Conservation (phyloP, 2,113 vertebrate species). For the Diphyllodes magnificus region DNA sequence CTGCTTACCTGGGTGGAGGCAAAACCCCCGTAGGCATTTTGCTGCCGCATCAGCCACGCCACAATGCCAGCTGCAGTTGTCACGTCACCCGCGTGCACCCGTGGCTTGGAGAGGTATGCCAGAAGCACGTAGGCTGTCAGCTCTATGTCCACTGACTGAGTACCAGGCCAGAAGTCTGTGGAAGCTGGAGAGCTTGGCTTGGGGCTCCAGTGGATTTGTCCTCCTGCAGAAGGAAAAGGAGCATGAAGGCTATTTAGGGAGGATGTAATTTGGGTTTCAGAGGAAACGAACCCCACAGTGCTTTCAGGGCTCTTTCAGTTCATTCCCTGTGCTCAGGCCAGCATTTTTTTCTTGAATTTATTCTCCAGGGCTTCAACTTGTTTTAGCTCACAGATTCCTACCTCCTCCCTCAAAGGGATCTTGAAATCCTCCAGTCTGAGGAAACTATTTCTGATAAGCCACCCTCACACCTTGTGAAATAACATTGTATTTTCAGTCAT, state of each 20-base stretch:
- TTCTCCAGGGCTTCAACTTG: not conserved
- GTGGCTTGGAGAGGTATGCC: constrained; percentile 61
- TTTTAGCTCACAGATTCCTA: not conserved
- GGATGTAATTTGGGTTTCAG: not conserved
- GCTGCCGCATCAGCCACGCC: constrained; percentile 78
- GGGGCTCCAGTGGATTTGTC: constrained; percentile 62
- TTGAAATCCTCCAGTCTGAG: not conserved
- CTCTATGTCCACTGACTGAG: constrained; percentile 62
- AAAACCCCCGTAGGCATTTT: constrained; percentile 80
- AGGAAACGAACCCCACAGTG: not conserved
- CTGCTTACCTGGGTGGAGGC: constrained; percentile 82
- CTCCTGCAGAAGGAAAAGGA: constrained; percentile 51
- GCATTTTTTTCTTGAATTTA: not conserved
- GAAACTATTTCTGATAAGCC: not conserved
- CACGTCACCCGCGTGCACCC: constrained; percentile 58
- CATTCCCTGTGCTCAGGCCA: not conserved
- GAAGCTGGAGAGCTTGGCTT: not conserved
- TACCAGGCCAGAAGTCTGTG: constrained; percentile 42
- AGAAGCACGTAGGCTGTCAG: constrained; percentile 76
- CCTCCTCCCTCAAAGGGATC: not conserved
- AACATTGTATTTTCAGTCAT: not conserved
- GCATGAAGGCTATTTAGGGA: constrained; percentile 9
- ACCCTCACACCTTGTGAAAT: not conserved
- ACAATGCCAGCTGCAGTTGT: constrained; percentile 68
- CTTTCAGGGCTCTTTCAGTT: not conserved